phyloP scores from a whole-genome alignment of 2,113 vertebrate species.

The Rhinolophus ferrumequinum region DNA sequence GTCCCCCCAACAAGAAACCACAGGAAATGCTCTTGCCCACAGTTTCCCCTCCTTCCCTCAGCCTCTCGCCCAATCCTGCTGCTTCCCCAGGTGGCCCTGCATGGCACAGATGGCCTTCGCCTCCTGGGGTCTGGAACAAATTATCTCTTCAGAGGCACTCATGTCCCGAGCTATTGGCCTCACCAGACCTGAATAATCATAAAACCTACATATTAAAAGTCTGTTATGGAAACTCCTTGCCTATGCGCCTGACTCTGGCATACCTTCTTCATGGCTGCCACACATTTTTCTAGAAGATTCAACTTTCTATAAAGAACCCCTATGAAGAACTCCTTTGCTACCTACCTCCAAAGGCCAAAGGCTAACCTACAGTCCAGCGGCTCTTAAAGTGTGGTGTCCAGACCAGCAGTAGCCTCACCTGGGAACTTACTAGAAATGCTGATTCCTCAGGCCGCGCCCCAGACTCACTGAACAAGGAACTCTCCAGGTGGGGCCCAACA shows the following conservation, averaged over 20 bases:
- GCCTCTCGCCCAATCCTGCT: neutral
- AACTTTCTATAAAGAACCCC: neutral
- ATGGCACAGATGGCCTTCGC: fast-evolving
- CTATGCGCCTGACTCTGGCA: neutral
- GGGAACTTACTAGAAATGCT: neutral
- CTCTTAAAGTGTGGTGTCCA: neutral
- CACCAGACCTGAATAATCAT: fast-evolving
- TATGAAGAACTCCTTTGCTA: neutral
- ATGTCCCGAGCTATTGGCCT: neutral
- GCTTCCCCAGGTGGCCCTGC: neutral
- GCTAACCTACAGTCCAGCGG: neutral
- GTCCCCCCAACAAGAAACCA: neutral
- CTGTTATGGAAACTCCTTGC: neutral
- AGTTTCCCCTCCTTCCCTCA: neutral
- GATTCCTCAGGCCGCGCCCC: neutral
- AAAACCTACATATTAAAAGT: neutral
- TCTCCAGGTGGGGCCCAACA: neutral
- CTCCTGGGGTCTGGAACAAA: neutral
- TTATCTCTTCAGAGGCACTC: no score
- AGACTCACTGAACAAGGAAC: neutral
- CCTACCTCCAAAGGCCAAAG: neutral
- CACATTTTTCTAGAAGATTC: neutral
- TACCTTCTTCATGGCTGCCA: neutral
- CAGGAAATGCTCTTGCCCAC: neutral
- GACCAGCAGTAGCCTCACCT: neutral